Evolutionary conservation across 2,113 vertebrate species (phyloP).

Genomic region (Corvus cornix): DNA sequence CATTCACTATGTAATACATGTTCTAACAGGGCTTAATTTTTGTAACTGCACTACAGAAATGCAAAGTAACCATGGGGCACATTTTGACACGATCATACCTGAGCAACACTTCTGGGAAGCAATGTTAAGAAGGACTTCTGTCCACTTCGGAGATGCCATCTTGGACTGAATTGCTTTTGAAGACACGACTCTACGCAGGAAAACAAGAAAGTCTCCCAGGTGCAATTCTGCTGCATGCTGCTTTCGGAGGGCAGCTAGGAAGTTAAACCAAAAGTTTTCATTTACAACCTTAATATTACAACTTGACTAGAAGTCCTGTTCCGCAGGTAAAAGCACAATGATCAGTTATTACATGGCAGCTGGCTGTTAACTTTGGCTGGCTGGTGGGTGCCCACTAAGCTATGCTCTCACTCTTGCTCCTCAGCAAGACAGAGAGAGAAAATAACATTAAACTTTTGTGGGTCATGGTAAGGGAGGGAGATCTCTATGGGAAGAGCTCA

Average conservation of each 20-base stretch:
- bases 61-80: neutral
- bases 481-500: neutral
- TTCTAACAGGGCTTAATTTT: neutral
- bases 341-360: neutral
- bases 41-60: neutral
- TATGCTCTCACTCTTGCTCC: neutral
- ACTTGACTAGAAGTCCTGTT: neutral
- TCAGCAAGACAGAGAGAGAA: neutral
- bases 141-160: slow-evolving; percentile 99
- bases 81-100: slow-evolving; percentile 71
- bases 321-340: neutral
- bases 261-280: neutral
- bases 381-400: neutral
- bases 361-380: neutral
- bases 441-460: neutral
- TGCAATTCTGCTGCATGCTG: slow-evolving; percentile 93
- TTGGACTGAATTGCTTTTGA: slow-evolving; percentile 98
- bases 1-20: rapidly evolving
- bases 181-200: slow-evolving; percentile 93
- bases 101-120: slow-evolving; percentile 96
- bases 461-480: neutral
- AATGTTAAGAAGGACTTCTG: slow-evolving; percentile 95
- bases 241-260: slow-evolving; percentile 81
- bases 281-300: neutral
- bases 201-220: slow-evolving; percentile 95